Evolutionary conservation across 2,113 vertebrate species (phyloP).

Genomic region (Perca flavescens): DNA sequence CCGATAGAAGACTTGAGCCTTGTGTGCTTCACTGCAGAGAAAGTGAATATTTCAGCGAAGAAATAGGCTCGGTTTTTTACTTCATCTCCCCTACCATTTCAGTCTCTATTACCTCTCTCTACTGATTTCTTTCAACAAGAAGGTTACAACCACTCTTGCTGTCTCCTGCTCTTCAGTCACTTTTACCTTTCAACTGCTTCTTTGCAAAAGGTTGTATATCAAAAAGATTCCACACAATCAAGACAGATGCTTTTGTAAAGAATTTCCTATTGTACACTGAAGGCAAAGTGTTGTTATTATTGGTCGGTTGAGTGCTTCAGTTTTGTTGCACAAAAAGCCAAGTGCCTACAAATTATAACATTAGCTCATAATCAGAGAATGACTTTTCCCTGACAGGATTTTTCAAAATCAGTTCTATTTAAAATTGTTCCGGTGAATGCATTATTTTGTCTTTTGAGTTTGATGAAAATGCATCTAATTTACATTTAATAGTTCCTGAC

Average conservation of each 20-base stretch:
- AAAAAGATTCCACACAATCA: background rate
- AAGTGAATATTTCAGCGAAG: background rate
- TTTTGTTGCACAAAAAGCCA: background rate
- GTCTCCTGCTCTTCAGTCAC: background rate
- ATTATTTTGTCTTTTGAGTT: constrained; percentile 23
- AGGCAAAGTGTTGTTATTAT: no score
- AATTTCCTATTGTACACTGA: no score
- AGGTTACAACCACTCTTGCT: background rate
- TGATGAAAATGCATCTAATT: constrained; percentile 42
- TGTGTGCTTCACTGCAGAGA: background rate
- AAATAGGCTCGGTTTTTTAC: background rate
- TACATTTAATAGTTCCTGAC: constrained; percentile 36
- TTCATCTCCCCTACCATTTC: background rate
- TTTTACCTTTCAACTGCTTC: background rate
- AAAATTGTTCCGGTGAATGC: background rate
- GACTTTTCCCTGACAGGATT: background rate
- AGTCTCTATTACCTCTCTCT: background rate
- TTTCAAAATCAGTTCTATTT: background rate
- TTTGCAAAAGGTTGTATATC: background rate
- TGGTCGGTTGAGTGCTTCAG: background rate
- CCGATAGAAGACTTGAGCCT: background rate
- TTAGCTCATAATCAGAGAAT: constrained; percentile 19
- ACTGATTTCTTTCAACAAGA: background rate
- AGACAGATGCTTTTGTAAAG: background rate
- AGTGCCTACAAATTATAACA: background rate